Conservation (phyloP, 2,888 invertebrate genomes). For the Notodonta ziczac region DNA sequence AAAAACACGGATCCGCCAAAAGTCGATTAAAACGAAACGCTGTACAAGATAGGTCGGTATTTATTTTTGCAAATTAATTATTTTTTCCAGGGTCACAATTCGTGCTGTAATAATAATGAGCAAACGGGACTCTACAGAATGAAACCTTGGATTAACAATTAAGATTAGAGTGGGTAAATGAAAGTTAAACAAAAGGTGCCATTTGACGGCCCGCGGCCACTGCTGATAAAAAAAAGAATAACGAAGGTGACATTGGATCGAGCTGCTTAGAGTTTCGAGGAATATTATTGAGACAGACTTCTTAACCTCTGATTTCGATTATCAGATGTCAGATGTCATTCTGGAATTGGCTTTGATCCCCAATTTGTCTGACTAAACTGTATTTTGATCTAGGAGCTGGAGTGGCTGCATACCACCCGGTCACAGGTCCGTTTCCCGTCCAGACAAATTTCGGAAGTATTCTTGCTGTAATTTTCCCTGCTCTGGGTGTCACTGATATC, state of each 20-base stretch:
- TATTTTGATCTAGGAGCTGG: too few species aligned
- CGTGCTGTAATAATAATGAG: constrained; percentile 27
- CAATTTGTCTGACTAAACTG: too few species aligned
- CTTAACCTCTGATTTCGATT: too few species aligned
- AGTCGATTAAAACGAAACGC: not conserved
- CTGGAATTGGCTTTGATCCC: too few species aligned
- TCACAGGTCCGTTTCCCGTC: too few species aligned
- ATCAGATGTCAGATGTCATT: too few species aligned
- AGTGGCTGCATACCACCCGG: too few species aligned
- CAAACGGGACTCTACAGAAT: not conserved
- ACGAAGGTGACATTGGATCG: constrained; percentile 17
- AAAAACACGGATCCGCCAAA: not conserved
- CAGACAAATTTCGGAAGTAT: too few species aligned
- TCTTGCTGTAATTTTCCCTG: too few species aligned
- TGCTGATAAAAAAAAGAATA: constrained; percentile 31
- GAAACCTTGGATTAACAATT: constrained; percentile 40
- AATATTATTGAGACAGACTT: constrained; percentile 5
- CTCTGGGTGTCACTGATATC: too few species aligned
- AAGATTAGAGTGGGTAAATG: constrained; percentile 39
- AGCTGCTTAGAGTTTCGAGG: constrained; percentile 18
- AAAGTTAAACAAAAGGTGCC: constrained; percentile 43
- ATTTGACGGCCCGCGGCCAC: constrained; percentile 18
- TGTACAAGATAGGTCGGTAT: not conserved
- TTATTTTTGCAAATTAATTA: constrained; percentile 23
- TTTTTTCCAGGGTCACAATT: constrained; percentile 21